Base-by-base conservation (phyloP, 2,888 invertebrate species). In the Copidosoma aretas region DNA sequence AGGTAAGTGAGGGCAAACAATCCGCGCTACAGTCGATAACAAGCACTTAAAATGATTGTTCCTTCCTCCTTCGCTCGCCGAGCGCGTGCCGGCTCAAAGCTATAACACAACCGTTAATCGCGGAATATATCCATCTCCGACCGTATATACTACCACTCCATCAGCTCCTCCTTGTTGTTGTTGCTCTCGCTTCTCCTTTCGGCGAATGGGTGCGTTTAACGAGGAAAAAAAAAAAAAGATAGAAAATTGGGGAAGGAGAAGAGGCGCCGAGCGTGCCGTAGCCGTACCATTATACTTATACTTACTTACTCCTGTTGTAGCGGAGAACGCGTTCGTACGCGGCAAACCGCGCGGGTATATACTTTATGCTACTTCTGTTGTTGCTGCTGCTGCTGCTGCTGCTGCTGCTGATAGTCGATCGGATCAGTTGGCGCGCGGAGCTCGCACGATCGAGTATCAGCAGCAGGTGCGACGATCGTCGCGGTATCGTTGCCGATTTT, bases 391-490 rank as follows among this genome's bases (percentile, higher is more conserved):
- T 32, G 4, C 32, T 32, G 32, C 8, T 32, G 32, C 8, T 32
- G 32, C 32, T 32, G 32, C 32, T 8, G 32, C 3, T 32, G 32
- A 32, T 32, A 8, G 32, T 32, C 43, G 43, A 39, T 14, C 24
- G 60, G 53, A 64, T 71, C 71, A 71, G 71, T 71, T 52, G 67
- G 59, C 54, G 58, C 65, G 64, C 51, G 64, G 14, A 41, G 46
- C 54, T 62, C 67, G 67, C 51, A 14, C 60, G 57, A 63, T 60
- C 62, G 53, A 60, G 71, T 59, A 58, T 32, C 4, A 5, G 8
- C 8, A 32, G 3, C 32, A 5, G 8, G 32, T 32, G 32, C 32
- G 8, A 8, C 32, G 8, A 32, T 32, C 8, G 4, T 32, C 32
- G 32, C 8, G 32, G 8, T 32, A 32, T 32, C 8, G 32, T 32